Conservation (phyloP, 2,888 invertebrate species). For the Shargacucullia verbasci region DNA sequence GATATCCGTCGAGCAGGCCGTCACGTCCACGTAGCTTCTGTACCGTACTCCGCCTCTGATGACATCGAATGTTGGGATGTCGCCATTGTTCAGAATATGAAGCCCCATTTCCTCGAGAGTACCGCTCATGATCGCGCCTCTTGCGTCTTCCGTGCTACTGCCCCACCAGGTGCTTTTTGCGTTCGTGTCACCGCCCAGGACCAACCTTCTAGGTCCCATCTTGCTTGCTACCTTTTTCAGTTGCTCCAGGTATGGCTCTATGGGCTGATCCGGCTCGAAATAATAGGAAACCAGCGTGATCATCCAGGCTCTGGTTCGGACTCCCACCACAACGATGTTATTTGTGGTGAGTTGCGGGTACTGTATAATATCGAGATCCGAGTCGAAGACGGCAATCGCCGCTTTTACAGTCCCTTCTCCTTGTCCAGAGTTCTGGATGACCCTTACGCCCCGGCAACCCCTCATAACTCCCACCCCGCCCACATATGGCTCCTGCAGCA, state of each 20-base stretch:
- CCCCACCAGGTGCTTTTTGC: neutral
- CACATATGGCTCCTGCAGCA: neutral
- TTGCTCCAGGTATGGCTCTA: slow-evolving; percentile 29
- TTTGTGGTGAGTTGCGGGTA: slow-evolving; percentile 25
- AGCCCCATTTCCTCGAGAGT: neutral
- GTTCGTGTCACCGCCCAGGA: slow-evolving; percentile 21
- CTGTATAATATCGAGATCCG: slow-evolving; percentile 11
- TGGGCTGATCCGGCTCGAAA: slow-evolving; percentile 18
- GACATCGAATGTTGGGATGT: neutral
- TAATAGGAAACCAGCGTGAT: neutral
- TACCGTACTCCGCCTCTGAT: neutral
- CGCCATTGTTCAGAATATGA: neutral
- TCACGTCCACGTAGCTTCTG: neutral
- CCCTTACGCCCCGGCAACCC: neutral
- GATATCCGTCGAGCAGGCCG: neutral
- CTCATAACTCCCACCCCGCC: neutral
- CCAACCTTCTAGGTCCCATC: slow-evolving; percentile 20
- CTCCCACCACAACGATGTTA: slow-evolving; percentile 24
- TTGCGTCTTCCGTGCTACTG: neutral
- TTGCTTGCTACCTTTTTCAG: slow-evolving; percentile 18
- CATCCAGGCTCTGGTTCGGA: neutral
- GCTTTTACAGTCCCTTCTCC: slow-evolving; percentile 15
- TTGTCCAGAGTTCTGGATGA: neutral
- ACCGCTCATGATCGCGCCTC: neutral
- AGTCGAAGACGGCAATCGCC: slow-evolving; percentile 24